A percentile compares a stretch with the other conserved stretches of the same genome.
Conservation (phyloP, 2,113 vertebrate genomes). For the Rhineura floridana region DNA sequence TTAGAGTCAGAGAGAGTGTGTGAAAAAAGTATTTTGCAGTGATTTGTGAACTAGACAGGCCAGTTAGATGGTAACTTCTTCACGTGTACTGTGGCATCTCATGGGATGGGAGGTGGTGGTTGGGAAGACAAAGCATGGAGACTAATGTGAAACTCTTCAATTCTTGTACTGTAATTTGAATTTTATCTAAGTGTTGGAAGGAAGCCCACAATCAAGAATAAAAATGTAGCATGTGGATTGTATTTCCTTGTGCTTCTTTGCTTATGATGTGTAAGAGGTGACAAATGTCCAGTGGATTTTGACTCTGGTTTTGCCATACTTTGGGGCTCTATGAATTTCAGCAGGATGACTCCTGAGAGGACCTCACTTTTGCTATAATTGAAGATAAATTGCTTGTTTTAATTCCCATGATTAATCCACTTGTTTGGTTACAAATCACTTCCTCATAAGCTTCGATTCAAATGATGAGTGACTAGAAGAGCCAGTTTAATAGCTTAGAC, state of each 20-base stretch:
- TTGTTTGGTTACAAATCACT: not conserved
- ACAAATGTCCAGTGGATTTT: not conserved
- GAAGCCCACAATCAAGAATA: not conserved
- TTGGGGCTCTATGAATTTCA: conserved; percentile 10
- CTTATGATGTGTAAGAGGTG: not conserved
- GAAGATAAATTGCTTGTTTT: conserved; percentile 31
- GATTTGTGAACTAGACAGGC: not conserved
- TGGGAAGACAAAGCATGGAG: not conserved
- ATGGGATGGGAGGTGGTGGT: not conserved
- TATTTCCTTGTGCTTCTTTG: not conserved
- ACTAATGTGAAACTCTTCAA: not conserved
- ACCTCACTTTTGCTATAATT: conserved; percentile 31
- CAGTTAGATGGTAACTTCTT: conserved; percentile 3
- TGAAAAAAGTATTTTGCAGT: conserved; percentile 6
- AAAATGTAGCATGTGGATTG: conserved; percentile 11
- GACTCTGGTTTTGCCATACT: not conserved
- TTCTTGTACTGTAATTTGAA: not conserved
- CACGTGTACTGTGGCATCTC: not conserved
- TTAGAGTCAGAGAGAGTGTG: conserved; percentile 14
- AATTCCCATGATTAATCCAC: conserved; percentile 41
- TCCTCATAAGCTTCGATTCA: not conserved
- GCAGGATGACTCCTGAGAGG: not conserved
- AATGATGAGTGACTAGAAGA: not conserved
- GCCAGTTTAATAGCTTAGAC: conserved; percentile 23
- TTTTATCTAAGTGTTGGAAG: not conserved